Evolutionary conservation across 2,888 invertebrate species (phyloP).

Genomic region (Luperina nickerlii): DNA sequence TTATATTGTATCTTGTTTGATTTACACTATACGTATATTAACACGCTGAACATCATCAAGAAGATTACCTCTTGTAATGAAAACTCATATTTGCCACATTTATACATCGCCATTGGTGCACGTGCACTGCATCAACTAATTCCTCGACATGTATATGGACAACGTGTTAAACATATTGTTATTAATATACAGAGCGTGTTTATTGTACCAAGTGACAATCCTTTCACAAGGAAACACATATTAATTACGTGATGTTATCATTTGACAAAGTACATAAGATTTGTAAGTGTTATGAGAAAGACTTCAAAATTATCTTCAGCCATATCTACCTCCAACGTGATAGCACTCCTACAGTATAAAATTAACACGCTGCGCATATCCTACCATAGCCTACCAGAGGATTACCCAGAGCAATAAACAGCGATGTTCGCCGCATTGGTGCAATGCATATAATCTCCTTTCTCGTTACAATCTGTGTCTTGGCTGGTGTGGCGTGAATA

Average conservation of each 20-base stretch:
- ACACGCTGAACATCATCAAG: background rate
- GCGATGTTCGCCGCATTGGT: constrained; percentile 48
- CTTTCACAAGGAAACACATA: background rate
- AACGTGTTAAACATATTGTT: background rate
- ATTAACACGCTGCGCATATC: constrained; percentile 40
- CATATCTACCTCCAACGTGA: constrained; percentile 7
- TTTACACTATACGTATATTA: background rate
- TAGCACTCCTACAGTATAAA: background rate
- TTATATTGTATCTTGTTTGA: background rate
- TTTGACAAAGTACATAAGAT: background rate
- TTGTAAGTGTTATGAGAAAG: background rate
- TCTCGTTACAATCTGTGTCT: constrained; percentile 55
- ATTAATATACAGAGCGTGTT: background rate
- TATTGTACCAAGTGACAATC: background rate
- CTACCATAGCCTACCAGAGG: constrained; percentile 28
- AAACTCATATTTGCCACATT: background rate
- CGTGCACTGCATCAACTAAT: background rate
- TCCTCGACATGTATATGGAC: background rate
- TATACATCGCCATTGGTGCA: background rate
- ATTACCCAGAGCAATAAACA: constrained; percentile 56
- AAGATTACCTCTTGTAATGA: background rate
- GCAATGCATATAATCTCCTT: constrained; percentile 57
- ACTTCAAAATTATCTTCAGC: background rate
- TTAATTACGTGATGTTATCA: background rate
- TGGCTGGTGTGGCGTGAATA: constrained; percentile 30